Base-by-base conservation (phyloP, 2,797 vertebrate genomes). In the Furcifer pardalis region DNA sequence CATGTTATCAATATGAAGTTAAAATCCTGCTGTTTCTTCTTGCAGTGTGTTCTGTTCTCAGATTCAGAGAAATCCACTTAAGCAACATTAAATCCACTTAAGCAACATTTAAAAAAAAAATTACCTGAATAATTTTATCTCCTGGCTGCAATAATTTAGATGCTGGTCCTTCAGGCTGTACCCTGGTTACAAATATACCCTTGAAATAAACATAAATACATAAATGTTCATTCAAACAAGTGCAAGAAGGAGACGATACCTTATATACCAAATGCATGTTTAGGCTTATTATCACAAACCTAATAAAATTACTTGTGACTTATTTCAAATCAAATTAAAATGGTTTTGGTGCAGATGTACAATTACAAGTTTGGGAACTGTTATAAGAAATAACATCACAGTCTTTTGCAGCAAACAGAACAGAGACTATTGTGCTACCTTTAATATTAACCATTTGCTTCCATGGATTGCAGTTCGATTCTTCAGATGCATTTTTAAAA, bases 141-240 rank as follows among this genome's bases (percentile, higher is more conserved):
- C 98, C 98, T 46, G 98, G 98, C 90, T 99, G 98, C 83, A 99
- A 95, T 77, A 98, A 91, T 95, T 98, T 99, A 86, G 96, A 98
- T 77, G 98, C 98, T 13, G 98, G 98, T 90, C 98, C 98, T 75
- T 99, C 98, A 84, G 98, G 96, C 78, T 99, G 98, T 89, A 99
- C 98, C 94, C 98, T 97, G 15, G 98, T 99, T 94, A 99, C 98
- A 96, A 98, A 99, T 94, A 99, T 99, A 87, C 98, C 98, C 98
- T 96, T 94, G 84, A 92, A 92, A 56, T 30, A 83, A 93, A 92
- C 35, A 63, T 80, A 77, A 90, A 84, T 3, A 42, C 25, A 7
- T 42, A 35, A 89, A 85, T 79, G n/a, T n/a, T n/a, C n/a, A n/a
- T n/a, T n/a, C n/a, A n/a, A n/a, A n/a, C n/a, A n/a, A n/a, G n/a